A percentile compares a stretch with the other conserved stretches of the same genome.
phyloP scores from a whole-genome alignment of 2,888 invertebrate genomes.

The Andrena dorsata region DNA sequence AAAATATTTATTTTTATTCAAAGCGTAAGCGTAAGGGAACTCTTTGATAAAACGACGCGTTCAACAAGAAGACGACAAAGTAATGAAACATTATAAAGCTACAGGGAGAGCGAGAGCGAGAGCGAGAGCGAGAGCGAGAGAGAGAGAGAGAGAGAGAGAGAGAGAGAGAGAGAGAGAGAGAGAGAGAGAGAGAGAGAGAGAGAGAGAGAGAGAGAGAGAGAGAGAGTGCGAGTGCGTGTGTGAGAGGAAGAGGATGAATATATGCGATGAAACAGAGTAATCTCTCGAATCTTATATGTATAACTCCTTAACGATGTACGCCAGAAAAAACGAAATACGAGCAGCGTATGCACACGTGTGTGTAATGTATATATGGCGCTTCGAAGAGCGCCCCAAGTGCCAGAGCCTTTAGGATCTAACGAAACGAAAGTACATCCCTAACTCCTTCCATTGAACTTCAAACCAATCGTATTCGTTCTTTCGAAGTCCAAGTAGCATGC shows the following conservation, averaged over 20 bases:
- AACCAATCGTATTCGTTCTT: background rate
- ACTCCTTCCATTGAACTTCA: slow-evolving; percentile 3
- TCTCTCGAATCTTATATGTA: background rate
- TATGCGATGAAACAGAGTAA: slow-evolving; percentile 27
- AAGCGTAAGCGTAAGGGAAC: slow-evolving; percentile 64
- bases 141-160: slow-evolving; percentile 6
- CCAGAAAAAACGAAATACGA: background rate
- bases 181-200: background rate
- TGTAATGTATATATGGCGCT: slow-evolving; percentile 27
- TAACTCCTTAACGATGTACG: slow-evolving; percentile 4
- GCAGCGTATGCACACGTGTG: slow-evolving; percentile 4
- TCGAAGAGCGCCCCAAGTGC: background rate
- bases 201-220: background rate
- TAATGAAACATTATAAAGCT: slow-evolving; percentile 25
- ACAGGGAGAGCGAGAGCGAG: background rate
- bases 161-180: slow-evolving; percentile 14
- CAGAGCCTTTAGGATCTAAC: no score
- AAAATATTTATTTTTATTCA: slow-evolving; percentile 79
- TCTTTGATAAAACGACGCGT: slow-evolving; percentile 60
- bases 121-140: slow-evolving; percentile 3
- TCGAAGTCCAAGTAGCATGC: no score
- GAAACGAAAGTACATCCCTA: no score
- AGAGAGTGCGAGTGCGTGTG: slow-evolving; percentile 14
- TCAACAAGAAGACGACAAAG: slow-evolving; percentile 18
- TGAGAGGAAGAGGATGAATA: slow-evolving; percentile 12